phyloP scores from a whole-genome alignment of 1,140 invertebrate genomes.

The Drosophila ohnishii region DNA sequence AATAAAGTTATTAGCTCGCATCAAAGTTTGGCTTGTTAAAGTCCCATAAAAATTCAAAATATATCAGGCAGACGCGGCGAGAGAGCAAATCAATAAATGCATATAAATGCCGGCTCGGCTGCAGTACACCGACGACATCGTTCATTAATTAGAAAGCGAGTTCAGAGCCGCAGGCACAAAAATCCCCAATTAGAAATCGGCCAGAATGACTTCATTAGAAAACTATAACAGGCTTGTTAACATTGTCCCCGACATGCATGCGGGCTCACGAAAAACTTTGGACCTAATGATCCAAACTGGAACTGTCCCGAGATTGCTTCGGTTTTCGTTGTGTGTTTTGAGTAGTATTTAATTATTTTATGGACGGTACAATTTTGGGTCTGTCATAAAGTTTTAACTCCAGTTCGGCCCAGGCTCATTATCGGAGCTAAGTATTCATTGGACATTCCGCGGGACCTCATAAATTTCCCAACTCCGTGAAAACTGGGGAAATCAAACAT shows the following conservation, averaged over 20 bases:
- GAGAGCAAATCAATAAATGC: conserved; percentile 65
- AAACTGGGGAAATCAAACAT: conserved; percentile 51
- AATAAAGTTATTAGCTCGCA: conserved; percentile 78
- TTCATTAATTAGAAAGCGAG: conserved; percentile 77
- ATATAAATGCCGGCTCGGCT: conserved; percentile 59
- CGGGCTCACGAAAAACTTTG: conserved; percentile 16
- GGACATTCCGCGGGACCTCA: conserved; percentile 29
- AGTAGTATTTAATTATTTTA: conserved; percentile 69
- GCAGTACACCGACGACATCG: conserved; percentile 63
- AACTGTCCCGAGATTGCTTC: background rate
- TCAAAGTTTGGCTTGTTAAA: conserved; percentile 74
- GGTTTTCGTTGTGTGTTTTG: conserved; percentile 33
- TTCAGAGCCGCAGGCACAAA: conserved; percentile 17
- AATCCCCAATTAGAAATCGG: conserved; percentile 71
- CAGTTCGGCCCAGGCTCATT: conserved; percentile 20
- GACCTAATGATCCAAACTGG: conserved; percentile 48
- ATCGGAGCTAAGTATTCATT: conserved; percentile 26
- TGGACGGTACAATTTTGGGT: conserved; percentile 35
- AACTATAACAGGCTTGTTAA: conserved; percentile 79
- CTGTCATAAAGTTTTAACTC: conserved; percentile 34
- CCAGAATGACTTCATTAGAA: conserved; percentile 78
- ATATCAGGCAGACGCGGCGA: conserved; percentile 52
- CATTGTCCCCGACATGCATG: conserved; percentile 60
- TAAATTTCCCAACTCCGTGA: conserved; percentile 34
- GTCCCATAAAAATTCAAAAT: conserved; percentile 73